Conservation (phyloP, 2,113 vertebrate species). For the Montifringilla adamsi region DNA sequence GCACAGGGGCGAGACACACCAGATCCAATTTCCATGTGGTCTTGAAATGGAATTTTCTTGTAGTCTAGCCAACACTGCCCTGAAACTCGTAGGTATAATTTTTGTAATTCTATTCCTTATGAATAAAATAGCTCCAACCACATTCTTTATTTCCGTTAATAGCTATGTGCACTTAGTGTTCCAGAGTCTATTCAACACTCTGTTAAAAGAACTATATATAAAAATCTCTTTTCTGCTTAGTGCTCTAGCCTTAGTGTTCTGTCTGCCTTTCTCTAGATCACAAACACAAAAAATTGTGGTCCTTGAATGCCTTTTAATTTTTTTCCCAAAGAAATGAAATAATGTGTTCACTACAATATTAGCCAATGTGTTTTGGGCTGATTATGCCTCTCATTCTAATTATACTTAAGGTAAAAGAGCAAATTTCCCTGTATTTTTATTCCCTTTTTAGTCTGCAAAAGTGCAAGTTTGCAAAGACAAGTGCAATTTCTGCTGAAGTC, state of each 20-base stretch:
- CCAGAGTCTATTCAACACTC: not conserved
- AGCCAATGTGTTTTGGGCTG: not conserved
- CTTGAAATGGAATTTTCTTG: not conserved
- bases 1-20: not conserved
- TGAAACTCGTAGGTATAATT: not conserved
- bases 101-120: not conserved
- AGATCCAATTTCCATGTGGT: not conserved
- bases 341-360: not conserved
- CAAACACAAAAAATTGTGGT: not conserved
- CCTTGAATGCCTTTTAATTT: not conserved
- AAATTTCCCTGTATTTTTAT: not conserved
- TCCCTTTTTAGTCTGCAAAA: not conserved
- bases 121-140: not conserved
- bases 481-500: not conserved
- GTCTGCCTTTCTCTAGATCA: not conserved
- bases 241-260: not conserved
- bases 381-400: not conserved
- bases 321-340: not conserved
- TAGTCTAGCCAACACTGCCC: not conserved
- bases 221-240: not conserved
- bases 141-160: not conserved
- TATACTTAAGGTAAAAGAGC: not conserved
- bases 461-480: not conserved
- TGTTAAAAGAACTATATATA: not conserved
- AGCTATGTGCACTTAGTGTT: not conserved